A percentile compares a stretch with the other conserved stretches of the same genome.
phyloP scores from a whole-genome alignment of 2,797 vertebrate species.

The Rhinoraja longicauda region DNA sequence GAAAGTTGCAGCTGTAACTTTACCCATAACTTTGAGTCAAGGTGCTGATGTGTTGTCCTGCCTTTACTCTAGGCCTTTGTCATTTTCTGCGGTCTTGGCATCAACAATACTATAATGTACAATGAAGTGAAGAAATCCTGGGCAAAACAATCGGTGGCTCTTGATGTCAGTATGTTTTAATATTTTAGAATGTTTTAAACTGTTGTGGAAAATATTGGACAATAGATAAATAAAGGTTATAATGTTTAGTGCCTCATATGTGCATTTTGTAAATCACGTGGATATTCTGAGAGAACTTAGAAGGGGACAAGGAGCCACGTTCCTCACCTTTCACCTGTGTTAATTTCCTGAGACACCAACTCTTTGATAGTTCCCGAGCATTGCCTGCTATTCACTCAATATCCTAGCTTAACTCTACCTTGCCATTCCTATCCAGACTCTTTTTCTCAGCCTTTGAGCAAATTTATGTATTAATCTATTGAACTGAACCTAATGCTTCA shows the following conservation, averaged over 20 bases:
- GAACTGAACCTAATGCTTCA: background rate
- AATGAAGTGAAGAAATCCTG: slow-evolving; percentile 73
- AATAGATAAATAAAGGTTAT: background rate
- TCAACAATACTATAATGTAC: slow-evolving; percentile 77
- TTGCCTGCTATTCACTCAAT: background rate
- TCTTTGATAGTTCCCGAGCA: background rate
- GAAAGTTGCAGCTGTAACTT: background rate
- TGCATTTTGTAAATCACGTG: background rate
- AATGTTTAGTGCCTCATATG: background rate
- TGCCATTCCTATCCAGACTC: background rate
- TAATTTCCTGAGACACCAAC: background rate
- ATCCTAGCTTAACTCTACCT: background rate
- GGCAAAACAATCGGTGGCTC: slow-evolving; percentile 70
- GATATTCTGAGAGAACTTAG: background rate
- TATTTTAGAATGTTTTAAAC: background rate
- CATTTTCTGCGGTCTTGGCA: slow-evolving; percentile 72
- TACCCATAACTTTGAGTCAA: background rate
- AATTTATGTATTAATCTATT: background rate
- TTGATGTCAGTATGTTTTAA: slow-evolving; percentile 58
- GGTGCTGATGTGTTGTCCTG: background rate
- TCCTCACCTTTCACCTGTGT: background rate
- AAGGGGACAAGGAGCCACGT: background rate
- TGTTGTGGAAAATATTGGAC: background rate
- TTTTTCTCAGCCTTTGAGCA: background rate
- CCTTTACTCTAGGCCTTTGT: slow-evolving; percentile 52